Conservation (phyloP, 2,888 invertebrate species). For the Athalia cordata region DNA sequence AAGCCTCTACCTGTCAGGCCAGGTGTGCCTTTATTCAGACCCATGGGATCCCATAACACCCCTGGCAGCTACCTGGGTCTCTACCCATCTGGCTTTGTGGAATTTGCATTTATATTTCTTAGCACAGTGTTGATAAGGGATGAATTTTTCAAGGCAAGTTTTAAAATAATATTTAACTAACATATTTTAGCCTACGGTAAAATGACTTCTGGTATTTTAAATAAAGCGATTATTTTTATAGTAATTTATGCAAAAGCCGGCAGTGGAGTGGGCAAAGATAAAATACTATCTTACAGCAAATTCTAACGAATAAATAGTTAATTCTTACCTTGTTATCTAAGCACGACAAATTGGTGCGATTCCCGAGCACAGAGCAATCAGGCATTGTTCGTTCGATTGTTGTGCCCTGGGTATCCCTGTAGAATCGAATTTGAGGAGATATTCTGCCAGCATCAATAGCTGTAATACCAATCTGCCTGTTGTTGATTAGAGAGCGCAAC, state of each 20-base stretch:
- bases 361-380: constrained; percentile 68
- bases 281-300: background rate
- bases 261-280: background rate
- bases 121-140: constrained; percentile 27
- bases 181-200: background rate
- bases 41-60: constrained; percentile 67
- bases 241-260: no score
- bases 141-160: constrained; percentile 11
- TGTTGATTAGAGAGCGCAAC: constrained; percentile 84
- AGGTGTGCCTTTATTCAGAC: constrained; percentile 69
- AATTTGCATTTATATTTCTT: constrained; percentile 39
- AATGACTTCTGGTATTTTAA: background rate
- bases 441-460: constrained; percentile 64
- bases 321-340: constrained; percentile 67
- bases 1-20: constrained; percentile 66
- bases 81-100: constrained; percentile 43
- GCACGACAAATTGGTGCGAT: constrained; percentile 67
- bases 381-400: constrained; percentile 75
- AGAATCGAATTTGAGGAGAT: constrained; percentile 77
- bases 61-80: constrained; percentile 53
- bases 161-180: background rate
- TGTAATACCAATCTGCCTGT: constrained; percentile 84
- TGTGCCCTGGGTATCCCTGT: constrained; percentile 76
- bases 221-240: no score
- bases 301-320: background rate